Base-by-base conservation (phyloP, 2,113 vertebrate species). In the Brevimyrus niger region DNA sequence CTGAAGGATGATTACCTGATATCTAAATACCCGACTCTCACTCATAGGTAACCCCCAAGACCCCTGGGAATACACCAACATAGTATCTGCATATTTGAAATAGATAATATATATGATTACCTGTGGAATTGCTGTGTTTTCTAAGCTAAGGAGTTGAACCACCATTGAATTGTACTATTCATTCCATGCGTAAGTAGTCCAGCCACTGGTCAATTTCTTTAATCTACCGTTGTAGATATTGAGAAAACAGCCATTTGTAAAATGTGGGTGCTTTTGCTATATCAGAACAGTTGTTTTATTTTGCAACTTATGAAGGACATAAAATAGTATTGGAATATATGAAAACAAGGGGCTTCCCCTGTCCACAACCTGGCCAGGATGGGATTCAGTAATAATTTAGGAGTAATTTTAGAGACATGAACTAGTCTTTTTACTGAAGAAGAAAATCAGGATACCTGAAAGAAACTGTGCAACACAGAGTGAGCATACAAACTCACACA, bases 241-340 rank as follows among this genome's bases (percentile, higher is more conserved):
- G 88, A 46, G 69, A 80, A 48, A 58, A 58, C 19, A 21, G 53
- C 23, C 55, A 61, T 80, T 21, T 80, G 80, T 51, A 27, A 88
- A 76, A 88, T 50, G n/a, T 31, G 10, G 84, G 84, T 86, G 27
- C 9, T 31, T 50, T 86, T n/a, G n/a, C n/a, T n/a, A 86, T n/a
- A 31, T 86, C 27, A 53, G 84, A 27, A 86, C 91, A 90, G 91
- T 89, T 91, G 90, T 86, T 88, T 50, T 90, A 76, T 23, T 89
- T 91, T 91, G 82, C 80, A 86, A 35, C 53, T 76, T 69, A 90
- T 84, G 50, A 58, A 50, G 15, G 46, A 27, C 42, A 53, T 88
- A 46, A 42, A 46, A 84, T 50, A 73, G n/a, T 51, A 10, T 69
- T 53, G 50, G 82, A 13, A 31, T 23, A 88, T 73, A 21, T 38